Conservation (phyloP, 2,888 invertebrate genomes). For the Crepidodera aurea region DNA sequence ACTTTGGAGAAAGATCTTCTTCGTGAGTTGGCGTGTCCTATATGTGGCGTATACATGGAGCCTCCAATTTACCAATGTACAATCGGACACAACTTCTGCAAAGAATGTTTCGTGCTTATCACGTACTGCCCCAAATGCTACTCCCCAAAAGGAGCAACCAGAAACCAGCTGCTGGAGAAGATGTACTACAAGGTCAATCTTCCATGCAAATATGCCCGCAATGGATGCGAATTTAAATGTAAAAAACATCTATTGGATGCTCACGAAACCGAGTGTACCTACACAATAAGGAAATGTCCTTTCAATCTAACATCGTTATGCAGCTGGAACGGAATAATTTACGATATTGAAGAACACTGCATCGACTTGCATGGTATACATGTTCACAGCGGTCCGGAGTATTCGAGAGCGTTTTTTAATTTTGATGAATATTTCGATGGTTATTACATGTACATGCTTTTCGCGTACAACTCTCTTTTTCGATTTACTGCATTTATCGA, state of each 20-base stretch:
- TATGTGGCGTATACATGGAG: constrained; percentile 45
- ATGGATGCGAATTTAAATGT: constrained; percentile 37
- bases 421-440: background rate
- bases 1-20: background rate
- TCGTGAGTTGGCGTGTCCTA: constrained; percentile 38
- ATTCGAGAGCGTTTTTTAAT: background rate
- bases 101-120: constrained; percentile 37
- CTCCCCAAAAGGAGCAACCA: constrained; percentile 9
- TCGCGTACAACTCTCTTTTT: background rate
- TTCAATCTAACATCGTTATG: background rate
- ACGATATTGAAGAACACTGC: constrained; percentile 12
- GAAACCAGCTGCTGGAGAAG: constrained; percentile 20
- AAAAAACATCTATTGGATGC: constrained; percentile 29
- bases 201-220: constrained; percentile 39
- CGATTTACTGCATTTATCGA: background rate
- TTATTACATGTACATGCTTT: background rate
- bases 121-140: constrained; percentile 34
- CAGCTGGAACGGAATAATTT: constrained; percentile 12
- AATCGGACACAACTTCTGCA: constrained; percentile 48
- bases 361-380: background rate
- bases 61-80: constrained; percentile 47
- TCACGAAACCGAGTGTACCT: constrained; percentile 42
- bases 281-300: constrained; percentile 17
- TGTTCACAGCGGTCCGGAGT: background rate
- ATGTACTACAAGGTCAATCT: constrained; percentile 30